Evolutionary conservation across 2,888 invertebrate genomes (phyloP).

Genomic region (Pseudolycoriella hygida): DNA sequence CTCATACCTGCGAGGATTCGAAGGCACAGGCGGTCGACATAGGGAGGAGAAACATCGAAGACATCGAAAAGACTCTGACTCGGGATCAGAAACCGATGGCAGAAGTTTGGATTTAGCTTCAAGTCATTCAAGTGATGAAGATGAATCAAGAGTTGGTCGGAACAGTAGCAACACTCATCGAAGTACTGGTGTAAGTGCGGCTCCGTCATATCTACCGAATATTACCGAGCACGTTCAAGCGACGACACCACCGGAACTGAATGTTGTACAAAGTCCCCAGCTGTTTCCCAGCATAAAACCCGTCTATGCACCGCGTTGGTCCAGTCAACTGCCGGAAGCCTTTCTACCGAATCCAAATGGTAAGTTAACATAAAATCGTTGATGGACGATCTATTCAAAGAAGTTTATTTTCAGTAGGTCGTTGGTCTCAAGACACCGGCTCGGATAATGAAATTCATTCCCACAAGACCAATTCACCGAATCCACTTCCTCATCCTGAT

Average conservation of each 20-base stretch:
- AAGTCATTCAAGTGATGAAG: conserved; percentile 89
- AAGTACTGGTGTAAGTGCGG: conserved; percentile 27
- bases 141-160: conserved; percentile 34
- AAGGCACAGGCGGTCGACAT: conserved; percentile 24
- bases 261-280: conserved; percentile 46
- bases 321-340: conserved; percentile 45
- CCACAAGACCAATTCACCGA: conserved; percentile 43
- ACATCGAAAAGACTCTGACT: conserved; percentile 46
- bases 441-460: conserved; percentile 53
- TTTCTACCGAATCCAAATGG: conserved; percentile 36
- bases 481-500: conserved; percentile 60
- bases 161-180: conserved; percentile 29
- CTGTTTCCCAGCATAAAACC: conserved; percentile 49
- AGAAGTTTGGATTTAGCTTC: conserved; percentile 81
- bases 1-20: conserved; percentile 47
- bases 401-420: conserved; percentile 25
- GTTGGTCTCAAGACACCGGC: conserved; percentile 66
- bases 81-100: conserved; percentile 65
- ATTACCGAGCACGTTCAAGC: conserved; percentile 38
- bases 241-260: conserved; percentile 41
- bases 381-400: not conserved
- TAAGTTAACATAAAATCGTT: conserved; percentile 12
- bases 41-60: conserved; percentile 17
- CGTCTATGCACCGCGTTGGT: conserved; percentile 47
- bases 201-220: conserved; percentile 41